Percentiles rank a stretch among this genome's conserved stretches.
phyloP scores from a whole-genome alignment of 2,888 invertebrate genomes.

The Drosophila fungiperda region DNA sequence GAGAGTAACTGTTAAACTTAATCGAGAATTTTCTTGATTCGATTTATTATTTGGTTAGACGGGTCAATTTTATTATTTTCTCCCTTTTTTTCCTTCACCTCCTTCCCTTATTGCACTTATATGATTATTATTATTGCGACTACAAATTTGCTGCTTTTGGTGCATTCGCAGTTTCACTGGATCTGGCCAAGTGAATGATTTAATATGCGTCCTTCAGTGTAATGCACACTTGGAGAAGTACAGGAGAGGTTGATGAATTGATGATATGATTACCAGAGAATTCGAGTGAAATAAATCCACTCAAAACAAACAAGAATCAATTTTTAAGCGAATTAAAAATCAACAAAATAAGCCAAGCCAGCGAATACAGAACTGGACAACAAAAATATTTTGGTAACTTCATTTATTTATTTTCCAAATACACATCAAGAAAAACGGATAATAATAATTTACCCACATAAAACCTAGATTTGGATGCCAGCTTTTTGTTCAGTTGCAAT shows the following conservation, averaged over 20 bases:
- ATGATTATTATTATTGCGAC: background rate
- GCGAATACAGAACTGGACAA: background rate
- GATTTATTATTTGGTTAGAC: constrained; percentile 85
- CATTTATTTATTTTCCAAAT: background rate
- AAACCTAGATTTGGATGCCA: background rate
- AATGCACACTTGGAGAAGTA: background rate
- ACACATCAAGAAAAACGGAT: background rate
- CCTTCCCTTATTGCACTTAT: constrained; percentile 39
- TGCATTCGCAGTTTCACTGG: background rate
- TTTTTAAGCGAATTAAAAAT: background rate
- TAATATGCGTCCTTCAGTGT: background rate
- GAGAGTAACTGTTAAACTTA: constrained; percentile 38
- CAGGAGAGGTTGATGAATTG: background rate
- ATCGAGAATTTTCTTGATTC: constrained; percentile 71
- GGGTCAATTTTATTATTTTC: constrained; percentile 77
- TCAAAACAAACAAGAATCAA: background rate
- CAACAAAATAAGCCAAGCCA: background rate
- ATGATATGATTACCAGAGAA: background rate
- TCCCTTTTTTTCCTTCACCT: background rate
- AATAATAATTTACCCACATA: background rate
- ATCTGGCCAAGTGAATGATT: background rate
- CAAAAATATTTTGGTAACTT: background rate
- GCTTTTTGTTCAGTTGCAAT: background rate
- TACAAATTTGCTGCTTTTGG: background rate
- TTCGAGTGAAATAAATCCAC: background rate